Evolutionary conservation across 2,888 invertebrate species (phyloP).

Genomic region (Nephrotoma appendiculata): DNA sequence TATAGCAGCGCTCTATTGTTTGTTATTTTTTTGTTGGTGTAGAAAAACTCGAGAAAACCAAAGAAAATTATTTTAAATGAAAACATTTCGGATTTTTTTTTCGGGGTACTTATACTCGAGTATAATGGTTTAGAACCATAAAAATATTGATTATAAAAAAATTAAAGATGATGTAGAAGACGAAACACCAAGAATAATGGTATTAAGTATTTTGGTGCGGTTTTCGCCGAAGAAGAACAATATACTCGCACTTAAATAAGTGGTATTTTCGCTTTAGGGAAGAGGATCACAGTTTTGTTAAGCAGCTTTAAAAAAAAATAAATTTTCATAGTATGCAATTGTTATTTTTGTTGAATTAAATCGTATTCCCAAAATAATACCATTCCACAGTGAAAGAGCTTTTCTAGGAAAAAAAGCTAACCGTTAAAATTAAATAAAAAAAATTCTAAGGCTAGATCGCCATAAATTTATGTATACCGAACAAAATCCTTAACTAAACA

Average conservation of each 20-base stretch:
- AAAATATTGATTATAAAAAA: neutral
- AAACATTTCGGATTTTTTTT: neutral
- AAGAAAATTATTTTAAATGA: neutral
- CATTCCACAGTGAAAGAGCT: neutral
- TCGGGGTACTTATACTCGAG: neutral
- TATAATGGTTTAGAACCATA: neutral
- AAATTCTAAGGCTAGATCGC: neutral
- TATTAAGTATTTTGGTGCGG: neutral
- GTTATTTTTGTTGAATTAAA: neutral
- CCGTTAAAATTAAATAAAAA: neutral
- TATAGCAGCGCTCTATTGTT: neutral
- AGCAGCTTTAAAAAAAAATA: neutral
- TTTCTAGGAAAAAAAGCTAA: neutral
- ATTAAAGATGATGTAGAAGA: neutral
- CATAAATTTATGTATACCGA: neutral
- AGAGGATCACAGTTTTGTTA: neutral
- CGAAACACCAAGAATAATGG: neutral
- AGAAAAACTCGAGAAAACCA: neutral
- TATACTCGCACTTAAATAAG: neutral
- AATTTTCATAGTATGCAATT: neutral
- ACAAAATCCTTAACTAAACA: neutral
- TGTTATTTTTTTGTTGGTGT: neutral
- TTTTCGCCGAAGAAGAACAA: neutral
- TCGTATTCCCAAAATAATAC: neutral
- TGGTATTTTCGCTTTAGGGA: neutral